Evolutionary conservation across 2,797 vertebrate species (phyloP), one percentile per base, ranked within the genome.

Genomic region (Erethizon dorsatum): DNA sequence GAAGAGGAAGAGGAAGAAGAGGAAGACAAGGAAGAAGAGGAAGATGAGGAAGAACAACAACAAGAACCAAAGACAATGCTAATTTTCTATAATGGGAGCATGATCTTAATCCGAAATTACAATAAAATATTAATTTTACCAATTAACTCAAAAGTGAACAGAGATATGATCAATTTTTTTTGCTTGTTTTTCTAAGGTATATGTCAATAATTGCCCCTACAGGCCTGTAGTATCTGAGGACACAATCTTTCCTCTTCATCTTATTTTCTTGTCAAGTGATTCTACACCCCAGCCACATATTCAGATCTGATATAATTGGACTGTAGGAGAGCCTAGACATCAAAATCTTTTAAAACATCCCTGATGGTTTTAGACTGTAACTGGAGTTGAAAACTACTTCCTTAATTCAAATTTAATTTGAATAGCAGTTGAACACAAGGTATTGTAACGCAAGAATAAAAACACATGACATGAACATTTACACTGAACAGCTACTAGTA

Each of bases 41-140:
- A 6, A 8, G 33, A n/a, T 17, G 13, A 67, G 18, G 31, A 33
- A 18, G 6, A 82, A 10, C 9, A 79, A 79, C 6, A n/a, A 50
- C 17, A 75, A 88, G n/a, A 85, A 89, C 9, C 26, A 88, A 79
- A 88, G 83, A 20, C 1, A 50, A 24, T 59, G 28, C 47, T 85
- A 78, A 69, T 59, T 90, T 90, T 85, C 71, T 65, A 57, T 78
- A 90, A 84, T 47, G 31, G 41, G 11, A 67, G 17, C 57, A 94
- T 84, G 5, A 77, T 31, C 56, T 90, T 84, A 90, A 94, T 50
- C 24, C 90, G 31, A 22, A 89, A 83, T 83, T 77, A 83, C 6
- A 56, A 47, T 63, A 83, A 31, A 88, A 75, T 83, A 75, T 26
- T 26, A 6, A 83, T 83, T 89, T 77, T 67, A 78, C 24, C 57